phyloP scores from a whole-genome alignment of 1,140 invertebrate genomes.

The Prorops nasuta region DNA sequence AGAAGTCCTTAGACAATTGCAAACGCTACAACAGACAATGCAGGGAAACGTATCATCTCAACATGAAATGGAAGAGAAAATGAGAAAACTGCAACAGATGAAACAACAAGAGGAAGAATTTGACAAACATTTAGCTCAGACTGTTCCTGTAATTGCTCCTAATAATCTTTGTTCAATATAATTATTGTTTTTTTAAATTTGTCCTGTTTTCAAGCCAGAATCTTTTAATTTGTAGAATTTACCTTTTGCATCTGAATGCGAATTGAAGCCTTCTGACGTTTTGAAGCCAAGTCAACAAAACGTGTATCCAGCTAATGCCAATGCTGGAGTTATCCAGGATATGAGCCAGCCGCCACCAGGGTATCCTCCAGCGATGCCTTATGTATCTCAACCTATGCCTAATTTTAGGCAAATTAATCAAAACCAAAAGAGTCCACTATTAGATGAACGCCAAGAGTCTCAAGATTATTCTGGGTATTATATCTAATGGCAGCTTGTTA shows the following conservation, averaged over 20 bases:
- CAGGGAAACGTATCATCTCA: conserved; percentile 49
- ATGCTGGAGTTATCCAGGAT: conserved; percentile 52
- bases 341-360: conserved; percentile 61
- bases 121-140: conserved; percentile 74
- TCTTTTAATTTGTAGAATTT: conserved; percentile 55
- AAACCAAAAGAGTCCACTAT: conserved; percentile 47
- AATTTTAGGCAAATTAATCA: conserved; percentile 36
- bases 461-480: conserved; percentile 35
- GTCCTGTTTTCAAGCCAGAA: not conserved
- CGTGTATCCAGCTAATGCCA: conserved; percentile 38
- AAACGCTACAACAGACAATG: conserved; percentile 62
- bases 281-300: conserved; percentile 46
- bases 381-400: conserved; percentile 42
- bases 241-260: conserved; percentile 68
- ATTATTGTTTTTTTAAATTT: not conserved
- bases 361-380: conserved; percentile 52
- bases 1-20: conserved; percentile 66
- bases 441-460: conserved; percentile 40
- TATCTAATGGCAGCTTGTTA: too few species aligned
- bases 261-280: conserved; percentile 60
- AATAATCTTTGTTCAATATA: conserved; percentile 14
- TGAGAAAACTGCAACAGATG: conserved; percentile 69
- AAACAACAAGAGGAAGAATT: conserved; percentile 77
- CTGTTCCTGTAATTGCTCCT: conserved; percentile 61
- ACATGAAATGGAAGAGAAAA: conserved; percentile 69